Evolutionary conservation across 1,140 invertebrate genomes (phyloP).

Genomic region (Euschistus heros): DNA sequence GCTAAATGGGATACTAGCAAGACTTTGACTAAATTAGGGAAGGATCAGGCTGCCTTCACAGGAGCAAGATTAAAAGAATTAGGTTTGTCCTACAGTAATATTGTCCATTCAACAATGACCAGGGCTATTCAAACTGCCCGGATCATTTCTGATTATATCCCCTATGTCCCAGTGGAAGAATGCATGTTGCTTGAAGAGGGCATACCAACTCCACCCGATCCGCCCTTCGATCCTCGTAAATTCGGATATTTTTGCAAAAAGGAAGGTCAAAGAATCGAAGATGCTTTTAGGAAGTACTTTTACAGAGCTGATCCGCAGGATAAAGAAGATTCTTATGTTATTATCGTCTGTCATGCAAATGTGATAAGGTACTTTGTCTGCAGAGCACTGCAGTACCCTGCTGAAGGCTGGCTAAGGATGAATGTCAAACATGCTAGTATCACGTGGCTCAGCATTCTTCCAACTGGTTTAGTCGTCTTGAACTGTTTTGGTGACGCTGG

Average conservation of each 20-base stretch:
- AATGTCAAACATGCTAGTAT: constrained; percentile 85
- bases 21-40: constrained; percentile 70
- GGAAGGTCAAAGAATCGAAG: constrained; percentile 96
- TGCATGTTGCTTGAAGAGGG: constrained; percentile 80
- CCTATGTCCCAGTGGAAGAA: constrained; percentile 38
- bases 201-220: constrained; percentile 88
- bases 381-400: constrained; percentile 91
- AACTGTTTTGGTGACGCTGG: constrained; percentile 76
- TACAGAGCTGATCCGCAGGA: constrained; percentile 75
- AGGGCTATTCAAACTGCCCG: constrained; percentile 47
- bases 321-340: constrained; percentile 73
- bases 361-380: constrained; percentile 97
- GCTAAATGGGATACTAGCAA: constrained; percentile 64
- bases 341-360: constrained; percentile 96
- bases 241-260: constrained; percentile 81
- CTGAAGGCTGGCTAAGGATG: constrained; percentile 91
- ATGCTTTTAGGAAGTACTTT: constrained; percentile 89
- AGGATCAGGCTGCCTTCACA: constrained; percentile 70
- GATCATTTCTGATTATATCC: constrained; percentile 28
- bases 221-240: constrained; percentile 73
- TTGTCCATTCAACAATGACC: constrained; percentile 86
- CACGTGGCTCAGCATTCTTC: constrained; percentile 77
- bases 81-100: constrained; percentile 60
- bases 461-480: constrained; percentile 74
- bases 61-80: constrained; percentile 65